These are phyloP conservation scores for Peromyscus leucopus DNA, from an alignment of 2,113 vertebrate species.

Conservation along the genomic window DNA sequence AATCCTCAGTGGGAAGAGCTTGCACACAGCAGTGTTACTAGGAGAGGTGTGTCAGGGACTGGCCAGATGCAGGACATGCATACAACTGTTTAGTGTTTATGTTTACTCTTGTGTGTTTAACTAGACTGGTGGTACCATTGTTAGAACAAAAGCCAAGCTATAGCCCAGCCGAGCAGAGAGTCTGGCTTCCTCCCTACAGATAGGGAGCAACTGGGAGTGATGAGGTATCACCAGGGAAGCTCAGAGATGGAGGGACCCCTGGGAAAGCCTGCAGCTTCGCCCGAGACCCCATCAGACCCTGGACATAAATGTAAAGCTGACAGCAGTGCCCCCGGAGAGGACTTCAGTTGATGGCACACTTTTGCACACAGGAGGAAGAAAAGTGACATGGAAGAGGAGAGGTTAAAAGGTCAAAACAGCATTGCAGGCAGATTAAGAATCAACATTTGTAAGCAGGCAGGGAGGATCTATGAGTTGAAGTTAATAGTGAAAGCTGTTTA, in stretches of 20 bases:
- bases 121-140: neutral
- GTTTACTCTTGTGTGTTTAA: neutral
- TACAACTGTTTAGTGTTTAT: neutral
- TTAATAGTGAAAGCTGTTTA: neutral
- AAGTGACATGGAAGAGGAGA: neutral
- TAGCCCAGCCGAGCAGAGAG: neutral
- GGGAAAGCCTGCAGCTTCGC: neutral
- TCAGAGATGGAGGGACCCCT: neutral
- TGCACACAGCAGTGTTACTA: rapidly evolving
- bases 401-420: neutral
- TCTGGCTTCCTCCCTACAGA: neutral
- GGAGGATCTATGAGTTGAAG: neutral
- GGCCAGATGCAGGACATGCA: too few relatives aligned
- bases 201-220: neutral
- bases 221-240: neutral
- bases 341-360: neutral
- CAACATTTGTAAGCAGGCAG: neutral
- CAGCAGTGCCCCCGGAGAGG: neutral
- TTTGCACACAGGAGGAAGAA: neutral
- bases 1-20: neutral
- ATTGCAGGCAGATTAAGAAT: neutral
- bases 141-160: neutral
- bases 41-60: neutral
- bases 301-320: neutral
- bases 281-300: neutral